Base-by-base conservation (phyloP, 2,888 invertebrate species). In the Adelognathus sp. region DNA sequence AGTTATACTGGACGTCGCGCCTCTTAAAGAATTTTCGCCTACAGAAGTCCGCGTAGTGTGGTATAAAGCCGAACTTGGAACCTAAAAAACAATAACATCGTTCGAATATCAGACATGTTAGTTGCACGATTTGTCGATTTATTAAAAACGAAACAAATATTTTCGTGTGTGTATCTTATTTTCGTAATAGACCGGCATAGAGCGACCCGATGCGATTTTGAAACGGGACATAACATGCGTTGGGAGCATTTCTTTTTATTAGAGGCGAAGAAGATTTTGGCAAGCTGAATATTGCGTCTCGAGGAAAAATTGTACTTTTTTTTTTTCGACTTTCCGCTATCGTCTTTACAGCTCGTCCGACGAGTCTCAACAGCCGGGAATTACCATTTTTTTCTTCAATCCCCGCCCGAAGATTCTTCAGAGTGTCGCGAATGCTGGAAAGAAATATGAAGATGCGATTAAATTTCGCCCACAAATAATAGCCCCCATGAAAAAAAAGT, bases 1-100 rank as follows among this genome's bases (percentile, higher is more conserved):
- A 81, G 82, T 89, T 88, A 80, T 82, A 88, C 60, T 86, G 81
- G 24, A 81, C 66, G 66, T 87, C 86, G 46, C 84, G 83, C 67
- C 81, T 85, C 83, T 79, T 84, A 54, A 76, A 66, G 67, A 84
- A 80, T 76, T 86, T 86, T 82, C 85, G 85, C 56, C 79, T 46
- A 52, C 79, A 83, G 24, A 76, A 75, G 74, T 76, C 76, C 31
- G 69, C 70, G 73, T 76, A 69, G 73, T 80, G 75, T 27, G 74
- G 66, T 58, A 72, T 77, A 24, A 71, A 72, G 46, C 80, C 79
- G 73, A 77, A 60, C 66, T 84, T 84, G 73, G 56, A 80, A 88
- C 87, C 89, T 89, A 87, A 89, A 73, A 76, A 75, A 80, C 69
- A 74, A 56, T 44, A 77, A n/a, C 58, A 72, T 74, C 50, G 72